These are phyloP conservation scores for Seriola dumerili DNA, from an alignment of 2,113 vertebrate genomes.

Conservation along the genomic window DNA sequence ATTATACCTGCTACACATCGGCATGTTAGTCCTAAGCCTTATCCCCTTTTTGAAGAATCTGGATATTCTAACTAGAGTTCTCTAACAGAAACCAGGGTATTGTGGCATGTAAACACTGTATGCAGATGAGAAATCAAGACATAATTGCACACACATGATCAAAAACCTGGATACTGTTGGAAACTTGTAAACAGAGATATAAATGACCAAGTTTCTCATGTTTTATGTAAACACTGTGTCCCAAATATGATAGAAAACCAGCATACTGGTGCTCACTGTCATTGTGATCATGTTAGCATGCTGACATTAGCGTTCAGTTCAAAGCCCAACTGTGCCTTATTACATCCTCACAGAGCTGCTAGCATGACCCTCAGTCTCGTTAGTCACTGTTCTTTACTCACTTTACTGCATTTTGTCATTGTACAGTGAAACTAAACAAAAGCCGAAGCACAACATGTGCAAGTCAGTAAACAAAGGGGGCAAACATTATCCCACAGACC, in stretches of 20 bases:
- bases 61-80: too few species aligned
- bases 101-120: background rate
- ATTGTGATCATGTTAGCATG: background rate
- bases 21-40: background rate
- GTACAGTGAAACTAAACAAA: background rate
- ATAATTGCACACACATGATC: too few species aligned
- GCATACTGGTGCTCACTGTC: background rate
- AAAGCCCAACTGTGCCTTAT: slow-evolving; percentile 1
- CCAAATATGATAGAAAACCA: background rate
- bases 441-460: background rate
- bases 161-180: too few species aligned
- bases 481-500: slow-evolving; percentile 35
- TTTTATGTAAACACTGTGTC: too few species aligned
- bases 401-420: background rate
- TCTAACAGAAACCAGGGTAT: background rate
- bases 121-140: background rate
- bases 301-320: background rate
- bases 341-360: slow-evolving; percentile 4
- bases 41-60: background rate
- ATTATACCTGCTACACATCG: background rate
- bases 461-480: background rate
- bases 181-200: too few species aligned
- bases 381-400: slow-evolving; percentile 17
- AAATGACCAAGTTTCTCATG: too few species aligned
- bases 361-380: background rate